phyloP scores from a whole-genome alignment of 1,140 invertebrate species.

The Dolichoris vasculosae region DNA sequence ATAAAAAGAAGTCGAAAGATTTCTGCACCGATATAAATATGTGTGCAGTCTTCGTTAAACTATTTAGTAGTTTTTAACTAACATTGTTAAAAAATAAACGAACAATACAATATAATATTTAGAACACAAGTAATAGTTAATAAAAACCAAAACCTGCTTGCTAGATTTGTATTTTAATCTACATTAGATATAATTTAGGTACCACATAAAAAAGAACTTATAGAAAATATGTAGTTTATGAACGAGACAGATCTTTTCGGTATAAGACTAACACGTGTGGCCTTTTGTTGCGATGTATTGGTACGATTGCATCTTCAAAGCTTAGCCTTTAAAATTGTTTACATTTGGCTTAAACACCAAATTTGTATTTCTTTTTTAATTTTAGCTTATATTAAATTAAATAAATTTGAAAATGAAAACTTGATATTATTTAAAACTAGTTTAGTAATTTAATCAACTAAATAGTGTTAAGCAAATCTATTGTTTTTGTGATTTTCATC shows the following conservation, averaged over 20 bases:
- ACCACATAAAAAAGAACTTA: constrained; percentile 54
- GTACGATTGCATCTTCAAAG: background rate
- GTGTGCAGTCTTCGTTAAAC: constrained; percentile 44
- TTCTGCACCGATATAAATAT: constrained; percentile 30
- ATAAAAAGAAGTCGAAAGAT: constrained; percentile 14
- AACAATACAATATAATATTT: constrained; percentile 45
- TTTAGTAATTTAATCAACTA: constrained; percentile 27
- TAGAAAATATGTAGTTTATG: constrained; percentile 43
- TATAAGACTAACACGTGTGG: constrained; percentile 41
- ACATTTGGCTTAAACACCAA: constrained; percentile 24
- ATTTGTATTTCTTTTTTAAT: constrained; percentile 54
- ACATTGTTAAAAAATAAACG: constrained; percentile 41
- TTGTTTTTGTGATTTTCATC: background rate
- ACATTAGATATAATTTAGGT: constrained; percentile 63
- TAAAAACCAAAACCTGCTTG: constrained; percentile 51
- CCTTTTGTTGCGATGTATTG: background rate
- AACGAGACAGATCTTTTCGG: constrained; percentile 45
- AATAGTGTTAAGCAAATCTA: background rate
- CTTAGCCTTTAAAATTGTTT: constrained; percentile 34
- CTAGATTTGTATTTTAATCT: constrained; percentile 50
- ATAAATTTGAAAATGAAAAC: constrained; percentile 39
- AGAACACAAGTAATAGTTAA: constrained; percentile 49
- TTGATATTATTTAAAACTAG: background rate
- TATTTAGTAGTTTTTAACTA: constrained; percentile 39
- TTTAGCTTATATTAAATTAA: constrained; percentile 51